Conservation (phyloP, 2,797 vertebrate species). For the Pseudotriccus pelzelni region DNA sequence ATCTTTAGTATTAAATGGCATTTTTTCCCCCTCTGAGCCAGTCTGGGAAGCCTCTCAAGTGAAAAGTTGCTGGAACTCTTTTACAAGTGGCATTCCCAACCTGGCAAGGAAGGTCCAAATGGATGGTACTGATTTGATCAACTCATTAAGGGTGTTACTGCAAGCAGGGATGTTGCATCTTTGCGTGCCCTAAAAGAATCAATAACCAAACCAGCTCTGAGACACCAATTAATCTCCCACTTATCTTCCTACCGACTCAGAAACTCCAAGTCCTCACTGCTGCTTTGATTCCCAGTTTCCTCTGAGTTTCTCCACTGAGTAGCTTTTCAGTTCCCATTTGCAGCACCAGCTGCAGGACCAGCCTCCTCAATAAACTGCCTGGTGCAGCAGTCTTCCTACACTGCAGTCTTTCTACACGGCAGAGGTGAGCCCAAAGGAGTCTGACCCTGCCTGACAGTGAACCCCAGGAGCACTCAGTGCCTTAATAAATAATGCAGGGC, state of each 20-base stretch:
- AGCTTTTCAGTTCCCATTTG: neutral
- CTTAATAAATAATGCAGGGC: constrained; percentile 77
- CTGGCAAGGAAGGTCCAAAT: neutral
- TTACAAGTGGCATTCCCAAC: neutral
- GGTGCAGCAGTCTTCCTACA: neutral
- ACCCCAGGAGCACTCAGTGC: constrained; percentile 58
- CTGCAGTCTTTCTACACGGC: neutral
- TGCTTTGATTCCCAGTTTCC: neutral
- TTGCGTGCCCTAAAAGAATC: neutral
- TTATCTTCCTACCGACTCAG: neutral
- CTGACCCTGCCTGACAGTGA: constrained; percentile 31
- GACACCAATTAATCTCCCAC: neutral
- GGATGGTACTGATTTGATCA: constrained; percentile 52
- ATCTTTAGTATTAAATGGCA: neutral
- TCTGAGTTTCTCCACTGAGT: neutral
- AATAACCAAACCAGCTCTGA: neutral
- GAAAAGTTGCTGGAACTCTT: neutral
- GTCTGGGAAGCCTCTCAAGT: neutral
- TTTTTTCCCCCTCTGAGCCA: neutral
- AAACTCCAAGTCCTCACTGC: neutral
- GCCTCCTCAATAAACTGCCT: neutral
- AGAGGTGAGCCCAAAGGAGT: constrained; percentile 43
- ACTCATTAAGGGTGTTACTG: constrained; percentile 28
- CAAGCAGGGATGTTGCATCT: neutral
- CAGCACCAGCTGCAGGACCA: neutral